These are phyloP conservation scores for Melanotaenia nigrans DNA, from an alignment of 2,797 vertebrate genomes.

Conservation along the genomic window DNA sequence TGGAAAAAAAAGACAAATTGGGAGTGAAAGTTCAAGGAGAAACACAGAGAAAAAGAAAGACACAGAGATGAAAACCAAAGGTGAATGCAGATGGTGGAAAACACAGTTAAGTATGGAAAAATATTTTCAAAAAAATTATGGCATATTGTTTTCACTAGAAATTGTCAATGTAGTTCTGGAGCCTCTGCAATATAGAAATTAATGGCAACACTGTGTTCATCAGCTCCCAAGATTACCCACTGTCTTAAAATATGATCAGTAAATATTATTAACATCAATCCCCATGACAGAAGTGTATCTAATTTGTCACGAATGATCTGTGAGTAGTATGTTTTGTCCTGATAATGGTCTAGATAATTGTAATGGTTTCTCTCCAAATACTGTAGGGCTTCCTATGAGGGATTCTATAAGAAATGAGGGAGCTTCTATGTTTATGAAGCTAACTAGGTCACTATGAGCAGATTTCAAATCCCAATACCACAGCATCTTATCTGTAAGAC, in stretches of 20 bases:
- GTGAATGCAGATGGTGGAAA: slow-evolving; percentile 20
- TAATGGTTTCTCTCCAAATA: slow-evolving; percentile 33
- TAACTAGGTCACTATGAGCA: slow-evolving; percentile 71
- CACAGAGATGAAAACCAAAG: slow-evolving; percentile 7
- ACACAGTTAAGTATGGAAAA: slow-evolving; percentile 19
- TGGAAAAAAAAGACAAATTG: slow-evolving; percentile 31
- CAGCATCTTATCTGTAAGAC: slow-evolving; percentile 52
- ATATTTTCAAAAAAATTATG: neutral
- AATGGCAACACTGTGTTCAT: slow-evolving; percentile 23
- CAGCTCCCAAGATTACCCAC: slow-evolving; percentile 44
- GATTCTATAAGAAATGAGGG: slow-evolving; percentile 39
- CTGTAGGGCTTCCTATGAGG: slow-evolving; percentile 19
- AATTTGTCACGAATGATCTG: slow-evolving; percentile 41
- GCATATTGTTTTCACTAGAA: slow-evolving; percentile 5
- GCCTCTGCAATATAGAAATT: slow-evolving; percentile 12
- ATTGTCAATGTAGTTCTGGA: slow-evolving; percentile 28
- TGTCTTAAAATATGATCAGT: slow-evolving; percentile 61
- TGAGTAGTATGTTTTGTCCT: slow-evolving; percentile 29
- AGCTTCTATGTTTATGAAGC: slow-evolving; percentile 48
- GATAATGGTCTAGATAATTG: slow-evolving; percentile 40
- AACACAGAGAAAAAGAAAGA: slow-evolving; percentile 8
- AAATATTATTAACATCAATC: slow-evolving; percentile 59
- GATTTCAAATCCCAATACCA: slow-evolving; percentile 51
- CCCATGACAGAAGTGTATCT: slow-evolving; percentile 36
- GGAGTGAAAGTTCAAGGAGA: slow-evolving; percentile 21